Base-by-base conservation (phyloP, 2,888 invertebrate species). In the Tipula confusa region DNA sequence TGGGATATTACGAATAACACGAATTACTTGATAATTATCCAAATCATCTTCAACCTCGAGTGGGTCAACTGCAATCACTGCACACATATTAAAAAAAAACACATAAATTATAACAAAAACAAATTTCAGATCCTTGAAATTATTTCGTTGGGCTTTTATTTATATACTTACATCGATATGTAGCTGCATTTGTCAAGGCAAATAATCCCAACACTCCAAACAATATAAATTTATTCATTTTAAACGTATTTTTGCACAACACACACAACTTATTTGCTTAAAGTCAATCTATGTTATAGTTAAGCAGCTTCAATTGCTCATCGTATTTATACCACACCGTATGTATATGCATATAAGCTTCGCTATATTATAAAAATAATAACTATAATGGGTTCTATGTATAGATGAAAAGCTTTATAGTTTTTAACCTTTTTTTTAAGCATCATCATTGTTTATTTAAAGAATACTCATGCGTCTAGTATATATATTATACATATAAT, bases 11-110 rank as follows among this genome's bases (percentile, higher is more conserved):
- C 64, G 64, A 2, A 64, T 24, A 7, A 64, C 64, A 64, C 64
- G 64, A 64, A 64, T 24, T 24, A 18, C 18, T 64, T 64, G 11
- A 64, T 64, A 64, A 64, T 64, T 64, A 64, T 64, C 9, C 24
- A 64, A 64, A 64, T 64, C 64, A 64, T 64, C 64, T 64, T 64
- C 64, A 64, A 64, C 64, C 64, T 64, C 64, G 11, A 64, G 64
- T 9, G 64, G 64, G 4, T 64, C 64, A 64, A 64, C 9, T 0
- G 24, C 24, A 64, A 64, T 9, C 24, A 64, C 64, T 64, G 24
- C n/a, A n/a, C n/a, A n/a, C n/a, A n/a, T n/a, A n/a, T n/a, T n/a
- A n/a, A n/a, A n/a, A n/a, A n/a, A n/a, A n/a, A n/a, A n/a, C n/a
- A n/a, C n/a, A n/a, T n/a, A n/a, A n/a, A n/a, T n/a, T n/a, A n/a